Evolutionary conservation across 2,888 invertebrate genomes (phyloP), one percentile per base, ranked within the genome.

Genomic region (Apoda limacodes): DNA sequence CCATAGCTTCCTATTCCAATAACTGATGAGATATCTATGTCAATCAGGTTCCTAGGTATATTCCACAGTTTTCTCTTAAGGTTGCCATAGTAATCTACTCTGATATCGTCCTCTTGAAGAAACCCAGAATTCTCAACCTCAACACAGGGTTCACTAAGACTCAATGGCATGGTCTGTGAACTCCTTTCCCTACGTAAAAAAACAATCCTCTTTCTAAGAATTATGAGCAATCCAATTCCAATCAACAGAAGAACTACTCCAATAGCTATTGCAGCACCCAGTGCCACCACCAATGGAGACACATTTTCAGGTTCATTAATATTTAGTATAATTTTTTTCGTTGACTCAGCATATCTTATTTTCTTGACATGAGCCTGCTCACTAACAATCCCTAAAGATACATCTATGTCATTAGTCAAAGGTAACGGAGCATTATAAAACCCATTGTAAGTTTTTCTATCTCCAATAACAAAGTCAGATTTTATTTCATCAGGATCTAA

Each of bases 91-190:
- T 89, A 85, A 51, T 89, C 89, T 1, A 83, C 74, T 44, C 84
- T 78, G 41, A 85, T 84, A 21, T 88, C 83, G 39, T 89, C 89
- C 48, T 91, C 92, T 11, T 87, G 85, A 11, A 91, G 80, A 46
- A 89, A 92, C 1, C 88, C 91, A 46, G 89, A 84, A 55, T 92
- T 92, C 60, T 92, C 92, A 58, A 89, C 85, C 69, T 92, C 92
- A 38, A 90, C 84, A 51, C 90, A 86, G 0, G 92, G 90, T 34
- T 91, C 90, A 53, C 91, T 92, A 14, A 92, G 66, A 51, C 89
- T 91, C 12, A 92, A 60, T 0, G 91, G 89, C 69, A 82, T 69
- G 0, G 81, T 72, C 36, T 82, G 82, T 2, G 81, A 80, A 3
- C 76, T 68, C 37, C 78, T 50, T 35, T 80, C 76, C 44, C 82